phyloP scores from a whole-genome alignment of 2,888 invertebrate species.

The Nyleta sp. region DNA sequence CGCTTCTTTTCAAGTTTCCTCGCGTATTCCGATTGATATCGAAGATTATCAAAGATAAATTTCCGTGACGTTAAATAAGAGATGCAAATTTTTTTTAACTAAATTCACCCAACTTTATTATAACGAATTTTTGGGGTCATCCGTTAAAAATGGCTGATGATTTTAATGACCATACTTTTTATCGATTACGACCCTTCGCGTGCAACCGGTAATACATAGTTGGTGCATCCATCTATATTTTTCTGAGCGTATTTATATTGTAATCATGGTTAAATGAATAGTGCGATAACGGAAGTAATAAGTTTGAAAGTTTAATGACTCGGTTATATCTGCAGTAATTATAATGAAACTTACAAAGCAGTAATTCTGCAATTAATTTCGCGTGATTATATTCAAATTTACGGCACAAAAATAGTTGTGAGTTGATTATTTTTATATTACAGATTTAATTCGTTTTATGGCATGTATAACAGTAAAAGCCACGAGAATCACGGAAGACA shows the following conservation, averaged over 20 bases:
- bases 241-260: conserved; percentile 3
- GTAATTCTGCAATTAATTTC: conserved; percentile 14
- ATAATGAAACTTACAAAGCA: conserved; percentile 9
- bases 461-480: background rate
- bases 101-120: too few species aligned
- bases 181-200: too few species aligned
- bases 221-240: conserved; percentile 1
- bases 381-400: conserved; percentile 17
- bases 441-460: background rate
- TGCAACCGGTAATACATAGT: too few species aligned
- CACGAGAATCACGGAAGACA: background rate
- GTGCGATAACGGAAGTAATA: conserved; percentile 15
- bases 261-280: background rate
- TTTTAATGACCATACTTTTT: too few species aligned
- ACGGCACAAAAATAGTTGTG: conserved; percentile 12
- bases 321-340: conserved; percentile 2
- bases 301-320: conserved; percentile 30
- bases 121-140: too few species aligned
- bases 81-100: too few species aligned
- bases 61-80: too few species aligned
- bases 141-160: too few species aligned
- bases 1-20: too few species aligned
- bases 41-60: too few species aligned
- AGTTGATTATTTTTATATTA: conserved; percentile 3
- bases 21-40: too few species aligned